phyloP scores from a whole-genome alignment of 1,140 invertebrate species.

The Drosophila seguyi region DNA sequence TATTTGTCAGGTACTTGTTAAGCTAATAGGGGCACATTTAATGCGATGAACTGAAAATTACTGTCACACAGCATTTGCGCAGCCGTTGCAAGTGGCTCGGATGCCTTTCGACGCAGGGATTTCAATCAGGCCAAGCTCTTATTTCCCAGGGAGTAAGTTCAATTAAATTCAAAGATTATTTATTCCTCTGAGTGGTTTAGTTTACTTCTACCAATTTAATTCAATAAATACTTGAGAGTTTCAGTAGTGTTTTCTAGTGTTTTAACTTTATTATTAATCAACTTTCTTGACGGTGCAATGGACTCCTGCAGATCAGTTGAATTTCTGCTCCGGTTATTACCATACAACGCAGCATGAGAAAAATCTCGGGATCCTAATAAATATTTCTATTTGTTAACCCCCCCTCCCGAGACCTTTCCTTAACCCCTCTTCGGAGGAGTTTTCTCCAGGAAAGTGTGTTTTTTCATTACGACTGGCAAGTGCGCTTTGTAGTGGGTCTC shows the following conservation, averaged over 20 bases:
- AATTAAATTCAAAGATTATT: too few species aligned
- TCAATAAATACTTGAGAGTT: too few species aligned
- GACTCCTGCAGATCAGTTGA: not conserved
- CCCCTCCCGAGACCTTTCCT: not conserved
- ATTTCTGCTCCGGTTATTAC: not conserved
- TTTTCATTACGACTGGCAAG: slow-evolving; percentile 78
- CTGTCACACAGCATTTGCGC: slow-evolving; percentile 49
- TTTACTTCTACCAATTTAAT: too few species aligned
- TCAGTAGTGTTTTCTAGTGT: not conserved
- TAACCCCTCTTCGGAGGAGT: not conserved
- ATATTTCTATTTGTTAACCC: slow-evolving; percentile 49
- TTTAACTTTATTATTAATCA: not conserved
- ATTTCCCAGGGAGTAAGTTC: too few species aligned
- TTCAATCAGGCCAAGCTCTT: not conserved
- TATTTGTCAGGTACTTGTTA: slow-evolving; percentile 84
- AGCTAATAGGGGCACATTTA: slow-evolving; percentile 81
- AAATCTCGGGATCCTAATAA: slow-evolving; percentile 50
- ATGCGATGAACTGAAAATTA: slow-evolving; percentile 78
- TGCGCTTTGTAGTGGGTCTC: slow-evolving; percentile 67
- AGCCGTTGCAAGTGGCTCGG: slow-evolving; percentile 1
- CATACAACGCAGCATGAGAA: not conserved
- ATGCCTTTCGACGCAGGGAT: not conserved
- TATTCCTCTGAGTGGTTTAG: not conserved
- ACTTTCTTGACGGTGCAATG: not conserved
- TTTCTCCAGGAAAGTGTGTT: slow-evolving; percentile 57